Percentiles rank a stretch among this genome's conserved stretches.
Evolutionary conservation across 2,888 invertebrate genomes (phyloP).

Genomic region (Scaptomyza polygonia): DNA sequence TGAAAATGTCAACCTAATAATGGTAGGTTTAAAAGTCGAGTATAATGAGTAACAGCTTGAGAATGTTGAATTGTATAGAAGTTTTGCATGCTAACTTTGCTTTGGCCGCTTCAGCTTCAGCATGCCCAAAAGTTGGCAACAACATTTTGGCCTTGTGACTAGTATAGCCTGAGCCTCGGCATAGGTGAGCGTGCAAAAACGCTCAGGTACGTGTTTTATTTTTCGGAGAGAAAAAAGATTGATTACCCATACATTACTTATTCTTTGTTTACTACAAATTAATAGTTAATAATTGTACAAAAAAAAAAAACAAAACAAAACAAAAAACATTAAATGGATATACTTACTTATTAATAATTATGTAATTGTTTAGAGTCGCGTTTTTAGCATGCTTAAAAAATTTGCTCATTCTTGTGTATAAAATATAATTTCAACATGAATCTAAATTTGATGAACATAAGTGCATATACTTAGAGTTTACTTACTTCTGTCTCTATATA

Average conservation of each 20-base stretch:
- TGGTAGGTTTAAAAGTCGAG: slow-evolving; percentile 60
- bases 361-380: slow-evolving; percentile 60
- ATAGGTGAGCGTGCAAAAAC: slow-evolving; percentile 71
- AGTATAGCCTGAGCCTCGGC: slow-evolving; percentile 1
- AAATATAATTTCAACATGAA: slow-evolving; percentile 65
- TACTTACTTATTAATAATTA: slow-evolving; percentile 61
- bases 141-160: background rate
- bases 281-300: slow-evolving; percentile 70
- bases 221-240: slow-evolving; percentile 88
- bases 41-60: slow-evolving; percentile 76
- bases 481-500: slow-evolving; percentile 20
- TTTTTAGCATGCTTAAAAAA: slow-evolving; percentile 57
- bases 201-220: slow-evolving; percentile 86
- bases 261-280: slow-evolving; percentile 77
- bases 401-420: slow-evolving; percentile 66
- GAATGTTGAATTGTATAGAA: slow-evolving; percentile 79
- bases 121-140: slow-evolving; percentile 12
- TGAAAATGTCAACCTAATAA: slow-evolving; percentile 62
- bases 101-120: slow-evolving; percentile 3
- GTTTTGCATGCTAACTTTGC: slow-evolving; percentile 57
- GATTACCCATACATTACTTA: slow-evolving; percentile 84
- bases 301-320: slow-evolving; percentile 14
- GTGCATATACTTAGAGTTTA: slow-evolving; percentile 69
- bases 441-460: slow-evolving; percentile 78
- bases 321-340: slow-evolving; percentile 41